Percentiles rank a stretch among this genome's conserved stretches.
Evolutionary conservation across 2,888 invertebrate species (phyloP).

Genomic region (Xestobium rufovillosum): DNA sequence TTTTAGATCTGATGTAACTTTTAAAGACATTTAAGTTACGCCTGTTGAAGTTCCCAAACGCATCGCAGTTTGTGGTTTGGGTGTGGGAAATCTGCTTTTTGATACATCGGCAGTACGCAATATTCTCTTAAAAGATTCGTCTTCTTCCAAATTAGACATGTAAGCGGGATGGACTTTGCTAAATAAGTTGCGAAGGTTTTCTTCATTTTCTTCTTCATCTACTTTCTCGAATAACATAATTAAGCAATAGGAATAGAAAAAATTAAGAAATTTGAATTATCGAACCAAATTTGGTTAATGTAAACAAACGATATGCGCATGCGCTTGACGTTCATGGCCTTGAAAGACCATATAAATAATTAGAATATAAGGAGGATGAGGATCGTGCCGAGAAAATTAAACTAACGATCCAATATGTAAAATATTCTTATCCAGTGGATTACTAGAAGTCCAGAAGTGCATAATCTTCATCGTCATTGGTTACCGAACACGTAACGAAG

Average conservation of each 20-base stretch:
- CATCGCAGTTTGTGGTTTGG: slow-evolving; percentile 47
- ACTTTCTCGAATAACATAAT: slow-evolving; percentile 1
- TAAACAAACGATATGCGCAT: not conserved
- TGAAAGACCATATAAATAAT: too few species aligned
- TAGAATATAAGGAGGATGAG: too few species aligned
- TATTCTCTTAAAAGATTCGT: slow-evolving; percentile 1
- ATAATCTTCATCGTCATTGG: too few species aligned
- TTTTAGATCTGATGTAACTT: not conserved
- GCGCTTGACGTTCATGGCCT: too few species aligned
- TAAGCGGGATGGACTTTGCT: slow-evolving; percentile 3
- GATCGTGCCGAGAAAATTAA: too few species aligned
- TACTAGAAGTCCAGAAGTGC: too few species aligned
- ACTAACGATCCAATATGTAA: too few species aligned
- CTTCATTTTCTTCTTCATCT: not conserved
- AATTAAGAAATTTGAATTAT: too few species aligned
- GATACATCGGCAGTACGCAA: not conserved
- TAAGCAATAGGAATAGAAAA: too few species aligned
- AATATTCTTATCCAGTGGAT: too few species aligned
- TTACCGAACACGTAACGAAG: too few species aligned
- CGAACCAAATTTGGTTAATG: not conserved
- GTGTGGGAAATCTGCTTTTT: slow-evolving; percentile 31
- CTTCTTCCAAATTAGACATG: slow-evolving; percentile 1
- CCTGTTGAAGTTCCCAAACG: slow-evolving; percentile 50
- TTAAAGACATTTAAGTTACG: slow-evolving; percentile 34
- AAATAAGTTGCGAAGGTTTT: slow-evolving; percentile 3